These are phyloP conservation scores for Tinea trinotella DNA, from an alignment of 2,888 invertebrate species.

Conservation along the genomic window DNA sequence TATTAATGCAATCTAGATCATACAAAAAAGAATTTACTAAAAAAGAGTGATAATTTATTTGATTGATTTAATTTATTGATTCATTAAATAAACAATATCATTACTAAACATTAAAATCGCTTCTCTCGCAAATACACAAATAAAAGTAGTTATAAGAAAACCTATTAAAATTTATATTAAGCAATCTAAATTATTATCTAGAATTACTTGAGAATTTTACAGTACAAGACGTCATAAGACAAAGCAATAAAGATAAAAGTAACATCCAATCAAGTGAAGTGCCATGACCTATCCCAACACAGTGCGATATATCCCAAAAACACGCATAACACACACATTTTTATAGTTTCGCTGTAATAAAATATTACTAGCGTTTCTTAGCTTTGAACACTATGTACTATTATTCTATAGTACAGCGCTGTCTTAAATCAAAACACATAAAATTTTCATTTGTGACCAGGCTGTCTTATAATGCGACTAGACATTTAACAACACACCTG, in stretches of 20 bases:
- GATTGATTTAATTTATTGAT: no score
- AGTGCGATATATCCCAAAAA: conserved; percentile 6
- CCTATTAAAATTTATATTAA: background rate
- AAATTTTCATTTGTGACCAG: no score
- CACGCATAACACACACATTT: conserved; percentile 15
- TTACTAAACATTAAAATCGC: no score
- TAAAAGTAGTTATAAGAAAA: no score
- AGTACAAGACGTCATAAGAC: background rate
- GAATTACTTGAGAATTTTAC: background rate
- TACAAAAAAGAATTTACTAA: no score
- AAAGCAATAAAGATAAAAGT: conserved; percentile 8
- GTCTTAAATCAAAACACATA: no score
- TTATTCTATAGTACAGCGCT: conserved; percentile 35
- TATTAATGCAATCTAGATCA: no score
- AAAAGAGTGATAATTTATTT: no score
- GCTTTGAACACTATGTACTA: conserved; percentile 36
- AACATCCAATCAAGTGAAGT: conserved; percentile 11
- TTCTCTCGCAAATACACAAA: no score
- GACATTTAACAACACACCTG: no score
- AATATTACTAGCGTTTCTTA: conserved; percentile 33
- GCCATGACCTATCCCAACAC: conserved; percentile 21
- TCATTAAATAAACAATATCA: no score
- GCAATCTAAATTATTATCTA: background rate
- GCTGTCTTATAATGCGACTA: no score
- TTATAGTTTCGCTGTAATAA: conserved; percentile 30